phyloP scores from a whole-genome alignment of 2,888 invertebrate genomes.

The Drosophila subquinaria region DNA sequence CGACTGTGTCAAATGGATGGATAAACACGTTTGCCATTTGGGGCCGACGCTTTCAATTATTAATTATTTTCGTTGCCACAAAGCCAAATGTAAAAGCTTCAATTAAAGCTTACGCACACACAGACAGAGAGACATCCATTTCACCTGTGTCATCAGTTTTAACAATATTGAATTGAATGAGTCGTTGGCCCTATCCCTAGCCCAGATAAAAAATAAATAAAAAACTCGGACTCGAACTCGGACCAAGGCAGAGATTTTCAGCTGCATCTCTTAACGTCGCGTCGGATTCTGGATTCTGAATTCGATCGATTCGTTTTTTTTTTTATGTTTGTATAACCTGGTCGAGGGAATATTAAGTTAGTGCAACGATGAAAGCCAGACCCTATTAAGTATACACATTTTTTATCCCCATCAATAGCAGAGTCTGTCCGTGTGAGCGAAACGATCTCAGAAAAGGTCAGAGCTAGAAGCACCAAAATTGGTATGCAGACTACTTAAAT shows the following conservation, averaged over 20 bases:
- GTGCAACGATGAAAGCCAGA: not conserved
- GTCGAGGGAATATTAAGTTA: not conserved
- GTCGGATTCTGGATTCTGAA: not conserved
- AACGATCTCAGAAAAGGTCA: not conserved
- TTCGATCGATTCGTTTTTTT: not conserved
- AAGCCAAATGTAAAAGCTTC: constrained; percentile 78
- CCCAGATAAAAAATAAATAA: not conserved
- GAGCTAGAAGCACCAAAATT: no score
- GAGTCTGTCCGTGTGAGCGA: not conserved
- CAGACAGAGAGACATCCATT: constrained; percentile 18
- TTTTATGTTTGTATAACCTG: not conserved
- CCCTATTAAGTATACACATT: not conserved
- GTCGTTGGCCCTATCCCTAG: constrained; percentile 1
- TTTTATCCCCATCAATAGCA: not conserved
- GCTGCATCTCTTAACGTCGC: constrained; percentile 5
- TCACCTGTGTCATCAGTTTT: constrained; percentile 60
- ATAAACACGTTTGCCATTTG: constrained; percentile 59
- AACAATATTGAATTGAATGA: constrained; percentile 54
- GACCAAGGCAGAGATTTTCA: constrained; percentile 26
- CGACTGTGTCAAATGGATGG: constrained; percentile 41
- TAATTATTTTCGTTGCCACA: constrained; percentile 72
- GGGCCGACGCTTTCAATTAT: constrained; percentile 66
- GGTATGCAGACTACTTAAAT: no score
- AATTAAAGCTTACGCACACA: constrained; percentile 64
- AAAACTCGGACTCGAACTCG: not conserved